Conservation (phyloP, 2,113 vertebrate species). For the Spea bombifrons region DNA sequence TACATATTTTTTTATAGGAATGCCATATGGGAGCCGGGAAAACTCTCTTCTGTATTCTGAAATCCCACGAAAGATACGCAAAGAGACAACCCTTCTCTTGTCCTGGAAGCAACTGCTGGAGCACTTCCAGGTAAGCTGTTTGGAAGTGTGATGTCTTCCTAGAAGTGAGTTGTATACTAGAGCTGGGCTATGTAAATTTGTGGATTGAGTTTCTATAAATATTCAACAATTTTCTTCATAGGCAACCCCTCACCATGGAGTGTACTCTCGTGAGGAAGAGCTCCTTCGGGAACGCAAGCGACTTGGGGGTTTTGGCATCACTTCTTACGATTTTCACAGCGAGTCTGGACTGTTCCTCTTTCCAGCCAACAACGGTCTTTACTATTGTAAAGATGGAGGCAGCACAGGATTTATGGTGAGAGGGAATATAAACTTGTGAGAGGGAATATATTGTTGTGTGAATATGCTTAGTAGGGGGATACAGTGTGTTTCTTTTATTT, state of each 20-base stretch:
- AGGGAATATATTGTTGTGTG: not conserved
- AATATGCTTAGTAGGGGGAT: not conserved
- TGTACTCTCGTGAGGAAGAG: slow-evolving; percentile 93
- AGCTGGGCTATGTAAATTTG: not conserved
- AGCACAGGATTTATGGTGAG: slow-evolving; percentile 94
- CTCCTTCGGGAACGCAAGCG: slow-evolving; percentile 89
- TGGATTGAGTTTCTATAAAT: not conserved
- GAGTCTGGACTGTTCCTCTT: slow-evolving; percentile 94
- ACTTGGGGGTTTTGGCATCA: slow-evolving; percentile 92
- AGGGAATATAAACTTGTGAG: not conserved
- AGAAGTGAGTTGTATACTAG: not conserved
- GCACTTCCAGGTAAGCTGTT: slow-evolving; percentile 86
- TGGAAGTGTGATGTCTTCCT: rapidly evolving
- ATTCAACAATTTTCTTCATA: slow-evolving; percentile 47
- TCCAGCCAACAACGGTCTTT: slow-evolving; percentile 97
- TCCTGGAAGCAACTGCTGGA: slow-evolving; percentile 99
- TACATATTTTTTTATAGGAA: slow-evolving; percentile 65
- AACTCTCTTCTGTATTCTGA: slow-evolving; percentile 96
- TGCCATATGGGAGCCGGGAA: slow-evolving; percentile 95
- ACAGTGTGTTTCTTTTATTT: no score
- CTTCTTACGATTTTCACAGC: slow-evolving; percentile 92
- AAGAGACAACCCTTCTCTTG: slow-evolving; percentile 87
- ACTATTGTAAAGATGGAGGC: slow-evolving; percentile 90
- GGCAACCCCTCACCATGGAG: slow-evolving; percentile 92
- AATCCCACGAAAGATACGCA: slow-evolving; percentile 93